Conservation (phyloP, 2,113 vertebrate species). For the Climacteris rufus region DNA sequence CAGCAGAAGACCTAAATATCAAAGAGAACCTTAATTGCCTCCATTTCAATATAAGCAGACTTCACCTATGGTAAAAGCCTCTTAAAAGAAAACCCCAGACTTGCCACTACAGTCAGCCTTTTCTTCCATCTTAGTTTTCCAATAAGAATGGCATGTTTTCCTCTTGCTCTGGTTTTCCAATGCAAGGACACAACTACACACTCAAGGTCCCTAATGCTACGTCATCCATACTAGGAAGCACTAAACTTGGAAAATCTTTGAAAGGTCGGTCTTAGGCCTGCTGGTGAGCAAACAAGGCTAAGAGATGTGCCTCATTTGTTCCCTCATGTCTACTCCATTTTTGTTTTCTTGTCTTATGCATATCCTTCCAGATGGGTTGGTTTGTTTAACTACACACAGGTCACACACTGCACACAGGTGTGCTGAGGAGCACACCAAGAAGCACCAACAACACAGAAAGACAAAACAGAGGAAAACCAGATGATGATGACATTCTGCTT, state of each 20-base stretch:
- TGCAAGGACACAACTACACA: not conserved
- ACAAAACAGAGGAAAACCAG: not conserved
- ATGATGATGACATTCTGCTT: not conserved
- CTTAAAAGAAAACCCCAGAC: not conserved
- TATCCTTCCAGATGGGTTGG: not conserved
- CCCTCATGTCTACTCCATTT: not conserved
- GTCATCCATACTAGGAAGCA: not conserved
- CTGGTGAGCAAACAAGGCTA: conserved; percentile 6
- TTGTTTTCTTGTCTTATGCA: not conserved
- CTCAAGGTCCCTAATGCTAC: not conserved
- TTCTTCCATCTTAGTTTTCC: not conserved
- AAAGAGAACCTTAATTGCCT: not conserved
- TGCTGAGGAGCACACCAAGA: not conserved
- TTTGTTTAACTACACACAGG: not conserved
- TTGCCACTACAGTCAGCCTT: not conserved
- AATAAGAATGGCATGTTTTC: not conserved
- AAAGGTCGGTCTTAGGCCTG: not conserved
- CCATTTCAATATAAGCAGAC: not conserved
- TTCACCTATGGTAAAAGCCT: not conserved
- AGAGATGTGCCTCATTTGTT: not conserved
- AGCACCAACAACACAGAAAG: not conserved
- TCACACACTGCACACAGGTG: no score
- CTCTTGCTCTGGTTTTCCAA: not conserved
- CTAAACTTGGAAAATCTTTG: not conserved
- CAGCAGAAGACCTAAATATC: not conserved